These are phyloP conservation scores for Calosoma granatense DNA, from an alignment of 1,140 invertebrate genomes.

Conservation along the genomic window DNA sequence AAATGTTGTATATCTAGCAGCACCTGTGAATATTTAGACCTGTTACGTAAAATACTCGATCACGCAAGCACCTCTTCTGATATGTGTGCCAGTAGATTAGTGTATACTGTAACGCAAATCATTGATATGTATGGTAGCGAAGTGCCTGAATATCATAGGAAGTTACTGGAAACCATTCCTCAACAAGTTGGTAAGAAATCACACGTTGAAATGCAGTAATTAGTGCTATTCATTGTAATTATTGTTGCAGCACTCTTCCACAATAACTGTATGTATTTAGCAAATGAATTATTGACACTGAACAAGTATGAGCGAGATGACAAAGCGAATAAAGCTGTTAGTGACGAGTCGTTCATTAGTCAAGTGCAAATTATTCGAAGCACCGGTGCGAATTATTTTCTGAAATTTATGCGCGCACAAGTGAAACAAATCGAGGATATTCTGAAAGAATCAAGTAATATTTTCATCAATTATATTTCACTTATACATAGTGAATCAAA, in stretches of 20 bases:
- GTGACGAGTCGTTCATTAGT: conserved; percentile 15
- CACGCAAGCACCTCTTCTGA: conserved; percentile 53
- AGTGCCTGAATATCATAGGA: conserved; percentile 67
- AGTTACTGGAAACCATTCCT: conserved; percentile 68
- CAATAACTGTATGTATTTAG: conserved; percentile 86
- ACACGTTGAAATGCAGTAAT: conserved; percentile 6
- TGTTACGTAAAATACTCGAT: conserved; percentile 60
- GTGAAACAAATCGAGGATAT: conserved; percentile 32
- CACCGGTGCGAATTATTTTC: conserved; percentile 38
- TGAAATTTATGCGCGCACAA: conserved; percentile 27
- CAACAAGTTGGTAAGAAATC: conserved; percentile 63
- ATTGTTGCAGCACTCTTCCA: conserved; percentile 67
- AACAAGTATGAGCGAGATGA: conserved; percentile 42
- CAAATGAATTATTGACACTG: conserved; percentile 59
- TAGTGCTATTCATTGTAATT: conserved; percentile 11
- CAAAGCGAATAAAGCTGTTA: not conserved
- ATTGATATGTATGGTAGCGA: conserved; percentile 69
- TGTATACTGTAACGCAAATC: conserved; percentile 60
- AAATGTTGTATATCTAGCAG: conserved; percentile 52
- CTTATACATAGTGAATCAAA: not conserved
- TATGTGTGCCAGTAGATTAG: conserved; percentile 50
- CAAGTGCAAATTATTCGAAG: conserved; percentile 32
- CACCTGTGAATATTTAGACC: conserved; percentile 50
- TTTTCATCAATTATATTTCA: not conserved
- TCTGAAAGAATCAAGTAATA: conserved; percentile 25